Conservation (phyloP, 2,113 vertebrate species). For the Lepus europaeus region DNA sequence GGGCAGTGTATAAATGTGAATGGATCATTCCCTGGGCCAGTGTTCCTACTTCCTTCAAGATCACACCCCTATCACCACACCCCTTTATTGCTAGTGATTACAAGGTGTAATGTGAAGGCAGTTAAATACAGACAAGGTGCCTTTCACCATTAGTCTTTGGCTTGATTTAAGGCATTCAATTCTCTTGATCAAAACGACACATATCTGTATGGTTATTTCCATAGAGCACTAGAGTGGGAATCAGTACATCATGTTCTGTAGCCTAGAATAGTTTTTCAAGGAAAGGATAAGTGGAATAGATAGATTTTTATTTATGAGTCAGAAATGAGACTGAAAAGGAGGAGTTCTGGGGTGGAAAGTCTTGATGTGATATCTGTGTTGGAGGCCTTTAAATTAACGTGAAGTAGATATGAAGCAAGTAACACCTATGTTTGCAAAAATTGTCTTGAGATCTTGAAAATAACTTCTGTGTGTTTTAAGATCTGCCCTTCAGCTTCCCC, state of each 20-base stretch:
- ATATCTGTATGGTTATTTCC: background rate
- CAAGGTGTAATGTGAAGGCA: background rate
- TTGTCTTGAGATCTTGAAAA: background rate
- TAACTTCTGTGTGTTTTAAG: background rate
- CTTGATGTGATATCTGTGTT: background rate
- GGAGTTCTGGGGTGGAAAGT: background rate
- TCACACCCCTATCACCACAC: background rate
- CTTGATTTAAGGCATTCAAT: background rate
- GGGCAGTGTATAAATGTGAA: background rate
- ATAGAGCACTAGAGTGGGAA: background rate
- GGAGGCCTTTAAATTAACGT: background rate
- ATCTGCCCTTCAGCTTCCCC: background rate
- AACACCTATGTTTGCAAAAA: background rate
- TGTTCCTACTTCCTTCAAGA: background rate
- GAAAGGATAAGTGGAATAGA: background rate
- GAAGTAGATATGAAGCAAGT: background rate
- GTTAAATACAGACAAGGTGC: background rate
- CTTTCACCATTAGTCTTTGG: background rate
- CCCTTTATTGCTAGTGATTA: background rate
- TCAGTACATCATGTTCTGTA: background rate
- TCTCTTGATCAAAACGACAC: background rate
- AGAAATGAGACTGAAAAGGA: background rate
- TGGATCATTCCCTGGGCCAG: too few species aligned
- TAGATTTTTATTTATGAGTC: background rate
- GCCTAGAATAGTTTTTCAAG: background rate